A percentile compares a stretch with the other conserved stretches of the same genome.
These are phyloP conservation scores for Erebia aethiops DNA, from an alignment of 2,888 invertebrate genomes.

Conservation along the genomic window DNA sequence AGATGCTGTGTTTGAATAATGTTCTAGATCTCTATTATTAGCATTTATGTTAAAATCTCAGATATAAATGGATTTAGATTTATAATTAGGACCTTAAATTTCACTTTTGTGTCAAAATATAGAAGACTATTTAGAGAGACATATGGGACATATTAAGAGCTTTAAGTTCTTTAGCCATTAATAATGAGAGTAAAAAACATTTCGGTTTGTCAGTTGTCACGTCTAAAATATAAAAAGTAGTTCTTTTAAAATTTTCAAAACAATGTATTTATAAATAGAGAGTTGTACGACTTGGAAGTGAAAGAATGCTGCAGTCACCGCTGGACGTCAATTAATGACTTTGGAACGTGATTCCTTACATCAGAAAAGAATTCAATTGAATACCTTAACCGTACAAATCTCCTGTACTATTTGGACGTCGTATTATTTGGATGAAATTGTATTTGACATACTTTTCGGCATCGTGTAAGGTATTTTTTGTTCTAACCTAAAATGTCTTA, in stretches of 20 bases:
- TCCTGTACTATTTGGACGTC: neutral
- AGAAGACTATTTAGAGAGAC: neutral
- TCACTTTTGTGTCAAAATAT: constrained; percentile 1
- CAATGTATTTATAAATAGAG: constrained; percentile 5
- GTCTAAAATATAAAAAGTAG: neutral
- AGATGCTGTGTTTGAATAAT: constrained; percentile 8
- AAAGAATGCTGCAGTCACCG: constrained; percentile 47
- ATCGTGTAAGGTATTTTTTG: neutral
- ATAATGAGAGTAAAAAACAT: neutral
- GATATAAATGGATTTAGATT: constrained; percentile 8
- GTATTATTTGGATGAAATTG: constrained; percentile 2
- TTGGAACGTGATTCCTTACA: constrained; percentile 47
- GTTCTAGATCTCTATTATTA: constrained; percentile 15
- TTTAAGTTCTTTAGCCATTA: neutral
- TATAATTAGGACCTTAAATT: constrained; percentile 2
- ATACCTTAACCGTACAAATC: neutral
- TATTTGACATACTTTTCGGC: neutral
- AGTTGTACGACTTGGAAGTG: constrained; percentile 45
- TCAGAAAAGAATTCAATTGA: constrained; percentile 1
- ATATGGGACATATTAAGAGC: constrained; percentile 1
- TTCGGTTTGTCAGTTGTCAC: neutral
- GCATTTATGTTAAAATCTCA: constrained; percentile 9
- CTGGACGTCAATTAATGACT: constrained; percentile 65
- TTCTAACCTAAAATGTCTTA: constrained; percentile 6
- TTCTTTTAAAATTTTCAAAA: neutral